A percentile compares a stretch with the other conserved stretches of the same genome.
These are phyloP conservation scores for Triops cancriformis DNA, from an alignment of 1,140 invertebrate species.

Conservation along the genomic window DNA sequence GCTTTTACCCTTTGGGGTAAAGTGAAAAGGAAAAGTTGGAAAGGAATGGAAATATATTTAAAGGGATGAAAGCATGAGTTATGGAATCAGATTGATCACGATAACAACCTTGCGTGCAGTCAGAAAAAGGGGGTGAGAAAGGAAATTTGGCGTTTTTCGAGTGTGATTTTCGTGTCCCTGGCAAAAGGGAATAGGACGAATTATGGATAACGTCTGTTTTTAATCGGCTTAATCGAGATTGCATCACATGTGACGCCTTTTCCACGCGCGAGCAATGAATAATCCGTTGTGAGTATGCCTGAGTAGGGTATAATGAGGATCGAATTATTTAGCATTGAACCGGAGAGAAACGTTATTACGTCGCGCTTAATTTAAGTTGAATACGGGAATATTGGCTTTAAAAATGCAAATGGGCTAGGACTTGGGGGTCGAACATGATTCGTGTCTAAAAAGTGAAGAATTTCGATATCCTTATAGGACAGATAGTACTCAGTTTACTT, in stretches of 20 bases:
- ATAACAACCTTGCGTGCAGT: neutral
- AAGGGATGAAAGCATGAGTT: neutral
- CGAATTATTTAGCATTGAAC: neutral
- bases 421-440: too few species aligned
- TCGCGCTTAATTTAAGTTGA: neutral
- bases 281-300: neutral
- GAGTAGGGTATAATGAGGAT: neutral
- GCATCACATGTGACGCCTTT: neutral
- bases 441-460: too few species aligned
- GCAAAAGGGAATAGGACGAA: neutral
- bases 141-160: neutral
- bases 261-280: neutral
- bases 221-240: neutral
- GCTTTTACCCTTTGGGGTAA: neutral
- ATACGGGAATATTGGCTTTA: too few species aligned
- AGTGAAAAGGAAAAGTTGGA: neutral
- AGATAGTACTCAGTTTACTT: too few species aligned
- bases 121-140: neutral
- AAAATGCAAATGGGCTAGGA: too few species aligned
- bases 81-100: constrained; percentile 10
- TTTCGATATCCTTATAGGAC: too few species aligned
- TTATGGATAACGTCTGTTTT: neutral
- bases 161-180: neutral
- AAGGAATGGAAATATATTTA: neutral
- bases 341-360: neutral